Percentiles rank a stretch among this genome's conserved stretches.
These are phyloP conservation scores for Polydesmus complanatus DNA, from an alignment of 2,888 invertebrate species.

Conservation along the genomic window DNA sequence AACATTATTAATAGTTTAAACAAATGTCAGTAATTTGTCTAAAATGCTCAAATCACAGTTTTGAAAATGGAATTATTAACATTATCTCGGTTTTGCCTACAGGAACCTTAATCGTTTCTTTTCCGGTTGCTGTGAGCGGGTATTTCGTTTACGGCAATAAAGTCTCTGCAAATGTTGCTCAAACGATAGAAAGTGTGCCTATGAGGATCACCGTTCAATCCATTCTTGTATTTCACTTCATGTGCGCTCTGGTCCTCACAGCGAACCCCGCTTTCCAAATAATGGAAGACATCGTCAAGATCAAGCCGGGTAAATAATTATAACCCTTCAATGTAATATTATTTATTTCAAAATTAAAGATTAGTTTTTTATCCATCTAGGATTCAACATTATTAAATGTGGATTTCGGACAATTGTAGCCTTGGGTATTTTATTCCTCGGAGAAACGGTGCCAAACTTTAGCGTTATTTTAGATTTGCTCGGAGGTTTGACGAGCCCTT, in stretches of 20 bases:
- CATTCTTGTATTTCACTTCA: conserved; percentile 48
- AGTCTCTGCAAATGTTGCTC: conserved; percentile 45
- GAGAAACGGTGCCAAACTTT: conserved; percentile 53
- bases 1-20: too few species aligned
- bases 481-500: conserved; percentile 52
- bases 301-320: conserved; percentile 41
- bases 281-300: conserved; percentile 47
- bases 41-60: too few species aligned
- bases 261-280: conserved; percentile 58
- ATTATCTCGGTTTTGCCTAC: too few species aligned
- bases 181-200: conserved; percentile 41
- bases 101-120: conserved; percentile 28
- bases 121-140: conserved; percentile 48
- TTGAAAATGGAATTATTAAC: too few species aligned
- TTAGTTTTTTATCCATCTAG: conserved; percentile 33
- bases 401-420: conserved; percentile 44
- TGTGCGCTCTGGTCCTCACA: conserved; percentile 52
- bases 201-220: conserved; percentile 45
- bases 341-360: neutral
- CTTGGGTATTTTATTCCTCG: conserved; percentile 46
- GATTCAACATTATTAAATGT: conserved; percentile 45
- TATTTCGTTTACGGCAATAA: conserved; percentile 49
- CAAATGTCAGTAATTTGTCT: neutral
- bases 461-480: conserved; percentile 52
- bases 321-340: neutral